Base-by-base conservation (phyloP, 2,113 vertebrate species). In the Centropristis striata region DNA sequence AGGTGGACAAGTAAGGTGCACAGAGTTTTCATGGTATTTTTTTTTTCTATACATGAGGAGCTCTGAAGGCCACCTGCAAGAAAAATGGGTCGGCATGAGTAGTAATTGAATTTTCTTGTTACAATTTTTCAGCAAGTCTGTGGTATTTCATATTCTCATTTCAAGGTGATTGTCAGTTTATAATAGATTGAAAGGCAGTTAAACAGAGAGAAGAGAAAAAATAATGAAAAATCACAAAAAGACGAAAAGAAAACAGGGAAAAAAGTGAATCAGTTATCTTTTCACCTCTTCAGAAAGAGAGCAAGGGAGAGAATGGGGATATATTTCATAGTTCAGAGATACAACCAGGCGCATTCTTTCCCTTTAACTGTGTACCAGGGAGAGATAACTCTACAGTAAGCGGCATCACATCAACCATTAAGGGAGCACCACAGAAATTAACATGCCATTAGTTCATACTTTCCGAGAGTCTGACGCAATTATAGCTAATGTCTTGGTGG, bases 381-480 rank as follows among this genome's bases (percentile, higher is more conserved):
- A 79, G 63, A 66, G 20, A 73, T 46, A 70, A 77, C 59, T 81
- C 71, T 64, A 60, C 59, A 77, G 37, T 81, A 51, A 85, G 69
- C 50, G 16, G 53, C 71, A 85, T 74, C 65, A 57, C 61, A 60
- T 83, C 46, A 80, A 70, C 65, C 70, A 84, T 72, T 77, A 81
- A 71, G 55, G n/a, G 28, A 58, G 23, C 47, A 41, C 60, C 44
- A 59, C 5, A 53, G 68, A 87, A 73, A 90, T 88, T 68, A 90
- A 90, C 79, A 89, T 79, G 75, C 32, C 75, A 77, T 89, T 89
- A 82, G 79, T 80, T 82, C 80, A 81, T 74, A 74, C 71, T 63
- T 83, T 72, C 55, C 65, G 47, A 28, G 36, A 71, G 73, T 75
- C 47, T 70, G 67, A 70, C 65, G 76, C 68, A 85, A 88, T 90